Evolutionary conservation across 2,797 vertebrate species (phyloP), one percentile per base, ranked within the genome.

Genomic region (Bradypodion ventrale): DNA sequence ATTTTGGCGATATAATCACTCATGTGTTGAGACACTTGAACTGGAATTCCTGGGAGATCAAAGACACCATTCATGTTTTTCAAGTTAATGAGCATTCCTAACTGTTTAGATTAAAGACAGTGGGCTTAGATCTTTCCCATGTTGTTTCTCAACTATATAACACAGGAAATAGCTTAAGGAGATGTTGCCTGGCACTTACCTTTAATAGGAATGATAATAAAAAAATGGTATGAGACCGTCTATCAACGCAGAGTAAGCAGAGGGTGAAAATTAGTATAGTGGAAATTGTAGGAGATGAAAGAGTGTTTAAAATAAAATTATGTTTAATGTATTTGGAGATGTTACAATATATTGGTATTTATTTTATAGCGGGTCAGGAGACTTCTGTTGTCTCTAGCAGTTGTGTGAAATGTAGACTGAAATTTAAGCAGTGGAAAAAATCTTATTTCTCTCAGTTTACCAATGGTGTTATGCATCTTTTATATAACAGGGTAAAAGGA

Each of bases 91-190:
- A 66, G 3, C 29, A 40, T 59, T 44, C 32, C 52, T 87, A 12
- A 60, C 82, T 87, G 49, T 21, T 75, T 84, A 66, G 78, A 75
- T 42, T 40, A 27, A 37, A 77, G 44, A 23, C 66, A 2, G n/a
- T 68, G 23, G 42, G 25, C 60, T 56, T 27, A 13, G 40, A 65
- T 46, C 78, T 85, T 80, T 44, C n/a, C 42, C 77, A 63, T 70
- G 21, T 40, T 87, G 13, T 79, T 27, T 84, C 63, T 85, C 68
- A 52, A 73, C 35, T 66, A 42, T 70, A 78, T 59, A 62, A 80
- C 78, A 80, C 76, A 78, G 42, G 44, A 83, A 87, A 87, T 74
- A 86, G 85, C 80, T 83, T 62, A 63, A 13, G 68, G 87, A 85
- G 62, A 49, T 25, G 77, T 1, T 56, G 19, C 6, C 19, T 78